Conservation (phyloP, 2,797 vertebrate genomes). For the Pygocentrus nattereri region DNA sequence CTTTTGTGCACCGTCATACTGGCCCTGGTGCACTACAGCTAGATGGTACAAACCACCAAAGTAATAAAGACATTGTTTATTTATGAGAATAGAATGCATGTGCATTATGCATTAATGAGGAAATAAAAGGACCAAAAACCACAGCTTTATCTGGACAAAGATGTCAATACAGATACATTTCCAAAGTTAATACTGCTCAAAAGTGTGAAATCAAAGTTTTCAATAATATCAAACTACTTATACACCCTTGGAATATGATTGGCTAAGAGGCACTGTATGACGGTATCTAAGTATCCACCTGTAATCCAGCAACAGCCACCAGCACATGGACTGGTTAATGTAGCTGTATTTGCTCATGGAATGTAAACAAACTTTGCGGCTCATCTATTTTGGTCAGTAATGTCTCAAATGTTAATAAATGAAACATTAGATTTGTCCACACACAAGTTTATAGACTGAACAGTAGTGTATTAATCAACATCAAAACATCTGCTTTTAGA, state of each 20-base stretch:
- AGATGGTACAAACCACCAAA: not conserved
- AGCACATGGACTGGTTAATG: not conserved
- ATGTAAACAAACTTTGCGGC: too few relatives aligned
- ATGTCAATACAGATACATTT: not conserved
- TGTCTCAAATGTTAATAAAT: too few relatives aligned
- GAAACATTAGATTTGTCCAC: too few relatives aligned
- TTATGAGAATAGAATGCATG: not conserved
- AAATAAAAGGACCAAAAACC: not conserved
- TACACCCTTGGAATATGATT: too few relatives aligned
- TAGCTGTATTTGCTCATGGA: not conserved
- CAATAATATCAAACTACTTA: not conserved
- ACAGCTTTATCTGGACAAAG: not conserved
- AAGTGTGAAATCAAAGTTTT: too few relatives aligned
- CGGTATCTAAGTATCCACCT: not conserved
- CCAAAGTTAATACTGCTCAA: not conserved
- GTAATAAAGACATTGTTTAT: not conserved
- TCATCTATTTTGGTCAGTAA: too few relatives aligned
- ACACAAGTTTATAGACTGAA: too few relatives aligned
- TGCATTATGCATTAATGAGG: not conserved
- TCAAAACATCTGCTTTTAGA: too few relatives aligned
- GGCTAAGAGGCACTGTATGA: not conserved
- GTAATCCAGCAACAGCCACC: not conserved
- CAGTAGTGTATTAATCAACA: too few relatives aligned
- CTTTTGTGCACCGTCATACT: constrained; percentile 31
- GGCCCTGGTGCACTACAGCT: not conserved